Base-by-base conservation (phyloP, 2,113 vertebrate species). In the Chloroceryle aenea region DNA sequence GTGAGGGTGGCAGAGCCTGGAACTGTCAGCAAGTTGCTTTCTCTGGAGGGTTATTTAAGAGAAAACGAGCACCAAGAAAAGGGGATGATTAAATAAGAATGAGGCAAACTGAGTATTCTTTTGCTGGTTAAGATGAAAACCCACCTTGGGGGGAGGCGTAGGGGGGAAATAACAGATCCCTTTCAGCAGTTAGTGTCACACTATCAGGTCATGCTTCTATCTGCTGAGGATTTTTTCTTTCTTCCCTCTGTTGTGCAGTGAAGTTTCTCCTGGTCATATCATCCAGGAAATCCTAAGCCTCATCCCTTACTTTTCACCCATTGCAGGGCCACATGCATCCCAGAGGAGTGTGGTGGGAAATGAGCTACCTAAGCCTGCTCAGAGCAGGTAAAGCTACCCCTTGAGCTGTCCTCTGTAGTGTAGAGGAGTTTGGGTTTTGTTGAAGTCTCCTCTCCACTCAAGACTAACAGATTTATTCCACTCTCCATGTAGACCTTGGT, bases 281-380 rank as follows among this genome's bases (percentile, higher is more conserved):
- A 15, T 12, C 3, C 27, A 21, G 71, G 26, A 71, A 16, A 15
- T 19, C 16, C 5, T 14, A 48, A 76, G 8, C 4, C 64, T 40
- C 18, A 14, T 78, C 20, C 25, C 34, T 69, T 4, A 0, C 7
- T 55, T 61, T 69, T 18, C 3, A 1, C 12, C 4, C 19, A 0
- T 8, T 52, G 22, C 45, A 62, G 50, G n/a, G 50, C 22, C 52
- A 4, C 0, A 4, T 0, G 1, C 4, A 17, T 17, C 27, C 68
- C 66, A 34, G 27, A 42, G 47, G 20, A 59, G 14, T 1, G 10
- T 7, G 66, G 79, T 66, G 40, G 34, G 69, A 34, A 47, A 47
- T 7, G 45, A 85, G 32, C 16, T 22, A 7, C 4, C 22, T 14
- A 18, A 86, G 45, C 3, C 19, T 14, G 17, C 48, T 48, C 38